Evolutionary conservation across 2,113 vertebrate genomes (phyloP).

Genomic region (Desmodus rotundus): DNA sequence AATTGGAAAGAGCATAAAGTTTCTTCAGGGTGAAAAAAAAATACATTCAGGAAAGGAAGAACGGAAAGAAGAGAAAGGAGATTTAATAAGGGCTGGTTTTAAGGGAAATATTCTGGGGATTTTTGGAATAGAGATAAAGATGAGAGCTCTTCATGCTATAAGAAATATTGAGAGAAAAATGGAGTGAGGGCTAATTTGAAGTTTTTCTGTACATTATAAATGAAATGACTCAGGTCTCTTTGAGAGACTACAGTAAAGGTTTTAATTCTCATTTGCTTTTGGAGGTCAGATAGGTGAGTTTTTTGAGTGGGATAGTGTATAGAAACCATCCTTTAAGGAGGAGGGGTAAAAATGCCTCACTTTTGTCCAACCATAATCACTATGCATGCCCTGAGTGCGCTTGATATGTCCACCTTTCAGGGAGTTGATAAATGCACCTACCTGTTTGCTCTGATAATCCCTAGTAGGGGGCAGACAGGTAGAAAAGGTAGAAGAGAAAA

Average conservation of each 20-base stretch:
- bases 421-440: background rate
- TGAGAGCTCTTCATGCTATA: background rate
- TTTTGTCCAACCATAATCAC: background rate
- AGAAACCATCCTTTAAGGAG: background rate
- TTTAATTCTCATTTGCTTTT: background rate
- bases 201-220: background rate
- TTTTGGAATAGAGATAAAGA: background rate
- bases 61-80: background rate
- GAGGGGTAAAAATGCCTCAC: background rate
- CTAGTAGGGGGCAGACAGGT: background rate
- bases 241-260: background rate
- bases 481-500: background rate
- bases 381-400: background rate
- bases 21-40: background rate
- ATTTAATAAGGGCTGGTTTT: background rate
- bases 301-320: background rate
- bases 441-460: background rate
- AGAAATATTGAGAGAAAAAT: background rate
- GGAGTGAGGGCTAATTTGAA: background rate
- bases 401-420: background rate
- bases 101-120: background rate
- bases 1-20: background rate
- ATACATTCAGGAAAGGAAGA: background rate
- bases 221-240: background rate
- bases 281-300: background rate